Base-by-base conservation (phyloP, 2,797 vertebrate species). In the Perodicticus potto region DNA sequence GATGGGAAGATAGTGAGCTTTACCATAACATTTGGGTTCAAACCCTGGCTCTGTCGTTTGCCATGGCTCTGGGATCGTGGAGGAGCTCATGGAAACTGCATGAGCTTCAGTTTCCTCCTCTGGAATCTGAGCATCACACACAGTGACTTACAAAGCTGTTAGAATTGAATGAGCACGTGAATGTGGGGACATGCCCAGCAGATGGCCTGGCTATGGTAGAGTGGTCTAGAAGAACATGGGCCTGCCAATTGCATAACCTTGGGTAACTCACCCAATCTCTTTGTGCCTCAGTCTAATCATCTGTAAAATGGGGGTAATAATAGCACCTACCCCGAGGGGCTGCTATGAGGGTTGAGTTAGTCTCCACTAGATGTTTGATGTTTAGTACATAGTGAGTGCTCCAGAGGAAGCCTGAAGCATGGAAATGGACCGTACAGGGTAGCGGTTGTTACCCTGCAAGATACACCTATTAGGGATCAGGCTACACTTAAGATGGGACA, bases 61-160 rank as follows among this genome's bases (percentile, higher is more conserved):
- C 67, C 20, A 2, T 1, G 12, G 69, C 53, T 32, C 0, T 1
- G 32, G 43, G 45, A 37, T 32, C 1, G 55, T 29, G 16, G 8
- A 57, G 32, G 77, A 84, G 8, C 43, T 70, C 49, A 1, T 1
- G 19, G 59, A 23, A 72, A 32, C 53, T 2, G 0, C 20, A 0
- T 0, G 12, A 59, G 27, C 20, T 12, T 65, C 11, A n/a, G 53
- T 59, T 85, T 72, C 78, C 53, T 59, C 29, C n/a, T 86, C 76
- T 73, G 57, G 57, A 74, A 53, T 37, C 43, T 34, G 14, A 69
- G 40, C 27, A 1, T 63, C 49, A 0, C 3, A 70, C 34, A 13
- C 49, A 2, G 3, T 19, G 53, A 27, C 11, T 11, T 7, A 34
- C 49, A 14, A 49, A 13, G 27, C 5, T 8, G 11, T 77, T 20